Conservation (phyloP, 1,140 invertebrate genomes). For the Episyrphus balteatus region DNA sequence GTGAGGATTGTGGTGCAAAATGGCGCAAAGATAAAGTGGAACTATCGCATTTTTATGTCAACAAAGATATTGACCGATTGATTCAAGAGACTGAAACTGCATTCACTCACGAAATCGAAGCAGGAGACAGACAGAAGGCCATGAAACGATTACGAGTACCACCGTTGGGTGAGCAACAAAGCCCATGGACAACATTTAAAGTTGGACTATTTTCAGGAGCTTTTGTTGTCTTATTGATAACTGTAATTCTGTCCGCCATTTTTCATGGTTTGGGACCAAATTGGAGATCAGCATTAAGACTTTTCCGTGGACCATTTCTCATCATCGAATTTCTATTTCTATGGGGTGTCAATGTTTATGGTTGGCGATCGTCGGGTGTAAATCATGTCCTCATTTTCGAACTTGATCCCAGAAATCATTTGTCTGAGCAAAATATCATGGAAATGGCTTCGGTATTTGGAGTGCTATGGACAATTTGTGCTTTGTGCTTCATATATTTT, state of each 20-base stretch:
- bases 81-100: slow-evolving; percentile 72
- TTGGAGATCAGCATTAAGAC: slow-evolving; percentile 45
- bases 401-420: slow-evolving; percentile 79
- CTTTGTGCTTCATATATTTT: slow-evolving; percentile 57
- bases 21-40: slow-evolving; percentile 77
- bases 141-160: slow-evolving; percentile 83
- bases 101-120: slow-evolving; percentile 75
- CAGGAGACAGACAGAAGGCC: slow-evolving; percentile 68
- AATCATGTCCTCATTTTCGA: slow-evolving; percentile 90
- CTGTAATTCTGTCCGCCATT: slow-evolving; percentile 60
- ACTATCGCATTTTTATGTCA: slow-evolving; percentile 69
- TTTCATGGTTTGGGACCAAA: slow-evolving; percentile 28
- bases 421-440: slow-evolving; percentile 76
- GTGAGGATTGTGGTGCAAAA: slow-evolving; percentile 47
- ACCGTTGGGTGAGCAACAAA: slow-evolving; percentile 71
- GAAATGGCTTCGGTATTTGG: slow-evolving; percentile 78
- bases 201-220: slow-evolving; percentile 73
- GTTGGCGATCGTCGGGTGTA: slow-evolving; percentile 72
- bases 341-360: slow-evolving; percentile 80
- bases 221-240: slow-evolving; percentile 64
- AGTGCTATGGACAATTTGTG: slow-evolving; percentile 69
- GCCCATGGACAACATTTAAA: slow-evolving; percentile 75
- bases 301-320: slow-evolving; percentile 75
- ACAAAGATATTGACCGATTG: slow-evolving; percentile 77
- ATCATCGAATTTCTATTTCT: slow-evolving; percentile 76